These are phyloP conservation scores for Bubo blakistoni DNA, from an alignment of 2,113 vertebrate genomes.

Conservation along the genomic window DNA sequence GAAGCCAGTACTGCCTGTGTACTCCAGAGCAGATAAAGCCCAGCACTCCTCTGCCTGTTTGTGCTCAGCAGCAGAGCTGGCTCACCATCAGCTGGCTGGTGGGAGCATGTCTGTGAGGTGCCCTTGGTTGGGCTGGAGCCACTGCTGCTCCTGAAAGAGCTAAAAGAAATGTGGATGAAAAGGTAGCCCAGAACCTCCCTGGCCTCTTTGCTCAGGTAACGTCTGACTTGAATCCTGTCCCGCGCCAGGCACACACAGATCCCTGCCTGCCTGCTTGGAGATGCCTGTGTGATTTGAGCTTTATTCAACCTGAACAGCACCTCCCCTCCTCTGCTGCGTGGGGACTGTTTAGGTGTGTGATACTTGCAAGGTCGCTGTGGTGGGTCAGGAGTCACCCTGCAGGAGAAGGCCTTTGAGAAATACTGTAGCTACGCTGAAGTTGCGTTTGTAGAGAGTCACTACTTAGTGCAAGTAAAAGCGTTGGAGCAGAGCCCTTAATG, in stretches of 20 bases:
- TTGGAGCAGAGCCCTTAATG: background rate
- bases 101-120: background rate
- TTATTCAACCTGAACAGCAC: background rate
- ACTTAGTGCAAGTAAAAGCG: background rate
- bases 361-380: accelerated
- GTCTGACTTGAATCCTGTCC: background rate
- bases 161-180: background rate
- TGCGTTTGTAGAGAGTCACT: background rate
- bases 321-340: background rate
- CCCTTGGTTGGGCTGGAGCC: background rate
- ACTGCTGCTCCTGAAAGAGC: background rate
- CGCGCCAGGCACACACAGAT: background rate
- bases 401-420: background rate
- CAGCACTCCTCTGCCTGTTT: background rate
- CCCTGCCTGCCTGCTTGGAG: accelerated
- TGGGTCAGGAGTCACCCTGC: background rate
- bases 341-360: background rate
- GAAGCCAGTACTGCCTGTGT: background rate
- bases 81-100: background rate
- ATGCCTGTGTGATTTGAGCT: background rate
- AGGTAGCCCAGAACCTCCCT: background rate
- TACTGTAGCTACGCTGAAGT: background rate
- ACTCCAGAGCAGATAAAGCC: background rate
- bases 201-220: background rate
- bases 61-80: background rate